Conservation (phyloP, 2,888 invertebrate genomes). For the Trissoscelio sp. region DNA sequence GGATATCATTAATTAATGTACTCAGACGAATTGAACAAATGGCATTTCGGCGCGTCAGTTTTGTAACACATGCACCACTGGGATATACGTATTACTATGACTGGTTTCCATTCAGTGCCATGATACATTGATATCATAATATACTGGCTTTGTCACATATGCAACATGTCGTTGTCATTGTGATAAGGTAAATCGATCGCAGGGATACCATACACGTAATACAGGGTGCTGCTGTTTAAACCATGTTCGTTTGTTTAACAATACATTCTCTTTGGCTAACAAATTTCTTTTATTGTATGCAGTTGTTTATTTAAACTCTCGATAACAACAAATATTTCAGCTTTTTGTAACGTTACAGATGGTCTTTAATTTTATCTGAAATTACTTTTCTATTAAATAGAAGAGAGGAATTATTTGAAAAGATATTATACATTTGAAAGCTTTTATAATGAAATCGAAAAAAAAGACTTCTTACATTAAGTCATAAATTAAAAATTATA, state of each 20-base stretch:
- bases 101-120: conserved; percentile 37
- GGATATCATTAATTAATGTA: conserved; percentile 33
- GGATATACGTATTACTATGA: conserved; percentile 23
- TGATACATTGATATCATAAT: conserved; percentile 48
- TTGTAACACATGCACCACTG: not conserved
- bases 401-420: too few species aligned
- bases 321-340: not conserved
- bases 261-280: conserved; percentile 1
- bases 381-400: too few species aligned
- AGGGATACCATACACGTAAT: conserved; percentile 21
- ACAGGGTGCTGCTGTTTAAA: not conserved
- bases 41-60: conserved; percentile 21
- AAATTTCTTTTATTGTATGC: not conserved
- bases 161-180: conserved; percentile 55
- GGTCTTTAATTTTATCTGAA: too few species aligned
- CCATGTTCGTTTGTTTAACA: conserved; percentile 24
- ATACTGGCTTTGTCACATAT: conserved; percentile 34
- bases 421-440: too few species aligned
- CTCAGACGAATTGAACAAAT: conserved; percentile 16
- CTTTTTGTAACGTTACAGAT: too few species aligned
- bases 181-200: conserved; percentile 60
- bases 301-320: not conserved
- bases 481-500: conserved; percentile 36
- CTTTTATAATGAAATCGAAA: not conserved
- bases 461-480: not conserved